Evolutionary conservation across 1,140 invertebrate genomes (phyloP), one percentile per base, ranked within the genome.

Genomic region (Phymorhynchus buccinoides): DNA sequence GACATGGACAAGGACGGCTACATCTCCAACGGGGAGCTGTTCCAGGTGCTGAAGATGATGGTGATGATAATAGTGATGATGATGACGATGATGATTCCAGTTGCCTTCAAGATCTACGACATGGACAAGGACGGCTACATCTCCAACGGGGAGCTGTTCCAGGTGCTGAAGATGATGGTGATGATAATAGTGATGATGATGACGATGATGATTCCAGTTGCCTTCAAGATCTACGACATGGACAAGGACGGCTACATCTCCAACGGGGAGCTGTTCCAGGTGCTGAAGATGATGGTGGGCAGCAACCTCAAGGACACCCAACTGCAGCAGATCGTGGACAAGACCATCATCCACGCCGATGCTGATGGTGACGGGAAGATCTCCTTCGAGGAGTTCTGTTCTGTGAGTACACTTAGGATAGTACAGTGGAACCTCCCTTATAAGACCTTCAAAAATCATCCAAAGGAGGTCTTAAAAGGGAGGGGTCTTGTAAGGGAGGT

Each of bases 201-300:
- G 12, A 27, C 4, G 12, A 27, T 62, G 56, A 27, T 62, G 56
- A 27, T 12, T 16, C 1, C 90, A 94, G 94, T 99, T 95, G 98
- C 98, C 16, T 99, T 99, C 94, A 96, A 98, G 94, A 99, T 99
- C 93, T 99, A 99, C 93, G 98, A 99, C 93, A 99, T 99, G 97
- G 98, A 99, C 94, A 99, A 99, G 93, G 98, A 99, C 94, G 98
- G 98, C 22, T 99, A 96, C 93, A 99, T 99, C 91, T 99, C 98
- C 83, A 99, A 99, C 94, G 98, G 98, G 66, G 98, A 99, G 94
- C 95, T 99, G 42, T 99, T 99, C 93, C 96, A 98, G 95, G 98
- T 99, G 56, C 94, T 99, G 84, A 99, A 99, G 95, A 99, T 99
- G 98, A 99, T 99, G 98, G 98, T 94, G 44, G 94, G 94, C 41